Evolutionary conservation across 2,113 vertebrate species (phyloP).

Genomic region (Notiomystis cincta): DNA sequence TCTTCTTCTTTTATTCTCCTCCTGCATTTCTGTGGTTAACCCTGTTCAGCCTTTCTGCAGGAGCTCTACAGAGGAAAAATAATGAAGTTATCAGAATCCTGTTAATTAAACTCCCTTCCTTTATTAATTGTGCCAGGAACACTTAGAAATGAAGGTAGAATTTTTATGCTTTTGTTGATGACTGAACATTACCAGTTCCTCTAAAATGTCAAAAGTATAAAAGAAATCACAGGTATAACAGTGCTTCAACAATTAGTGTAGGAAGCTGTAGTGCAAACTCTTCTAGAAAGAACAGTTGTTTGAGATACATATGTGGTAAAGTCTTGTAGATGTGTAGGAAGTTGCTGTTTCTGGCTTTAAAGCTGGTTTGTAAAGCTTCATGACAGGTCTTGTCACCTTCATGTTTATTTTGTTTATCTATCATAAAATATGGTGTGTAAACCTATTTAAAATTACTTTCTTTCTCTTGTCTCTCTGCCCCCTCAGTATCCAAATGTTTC

Average conservation of each 20-base stretch:
- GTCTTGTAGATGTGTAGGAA: neutral
- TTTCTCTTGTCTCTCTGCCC: neutral
- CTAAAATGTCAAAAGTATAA: neutral
- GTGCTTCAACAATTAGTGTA: neutral
- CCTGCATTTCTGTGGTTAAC: neutral
- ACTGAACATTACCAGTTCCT: neutral
- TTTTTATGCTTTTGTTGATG: neutral
- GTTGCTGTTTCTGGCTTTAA: neutral
- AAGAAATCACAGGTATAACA: neutral
- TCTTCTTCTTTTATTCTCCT: neutral
- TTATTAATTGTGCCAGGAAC: neutral
- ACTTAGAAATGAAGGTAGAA: neutral
- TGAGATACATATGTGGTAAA: fast-evolving
- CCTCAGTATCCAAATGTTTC: neutral
- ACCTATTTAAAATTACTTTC: neutral
- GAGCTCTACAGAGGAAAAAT: neutral
- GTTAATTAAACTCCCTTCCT: neutral
- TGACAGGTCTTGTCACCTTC: neutral
- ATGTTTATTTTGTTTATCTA: neutral
- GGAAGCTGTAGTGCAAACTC: neutral
- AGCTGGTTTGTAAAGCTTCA: neutral
- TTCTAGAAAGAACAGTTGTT: neutral
- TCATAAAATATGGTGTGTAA: neutral
- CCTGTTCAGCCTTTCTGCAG: neutral
- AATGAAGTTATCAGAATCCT: neutral